phyloP scores from a whole-genome alignment of 2,113 vertebrate species.

The Megaptera novaeangliae region DNA sequence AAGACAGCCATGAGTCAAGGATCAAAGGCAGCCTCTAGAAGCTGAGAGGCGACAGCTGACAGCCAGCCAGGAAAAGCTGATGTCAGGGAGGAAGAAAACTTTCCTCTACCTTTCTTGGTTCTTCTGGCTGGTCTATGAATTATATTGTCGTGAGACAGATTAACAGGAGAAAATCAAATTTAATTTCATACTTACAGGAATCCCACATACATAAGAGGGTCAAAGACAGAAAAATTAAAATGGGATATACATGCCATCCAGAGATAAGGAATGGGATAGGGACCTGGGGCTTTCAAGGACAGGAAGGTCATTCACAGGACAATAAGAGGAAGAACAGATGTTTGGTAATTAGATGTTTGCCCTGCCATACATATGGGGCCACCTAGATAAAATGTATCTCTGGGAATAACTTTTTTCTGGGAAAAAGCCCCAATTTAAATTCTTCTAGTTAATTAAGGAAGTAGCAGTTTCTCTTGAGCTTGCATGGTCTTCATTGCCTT shows the following conservation, averaged over 20 bases:
- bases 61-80: neutral
- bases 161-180: neutral
- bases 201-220: neutral
- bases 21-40: neutral
- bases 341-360: neutral
- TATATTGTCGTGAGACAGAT: neutral
- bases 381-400: neutral
- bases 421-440: neutral
- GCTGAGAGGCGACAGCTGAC: neutral
- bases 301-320: neutral
- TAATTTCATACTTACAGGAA: neutral
- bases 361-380: fast-evolving
- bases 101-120: neutral
- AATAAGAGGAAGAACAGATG: neutral
- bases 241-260: neutral
- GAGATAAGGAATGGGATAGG: neutral
- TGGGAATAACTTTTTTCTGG: neutral
- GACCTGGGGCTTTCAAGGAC: neutral
- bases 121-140: neutral
- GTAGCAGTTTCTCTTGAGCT: neutral
- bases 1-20: neutral
- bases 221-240: neutral
- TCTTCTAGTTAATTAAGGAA: neutral
- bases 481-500: neutral
- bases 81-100: neutral